Base-by-base conservation (phyloP, 2,797 vertebrate species). In the Anomalospiza imberbis region DNA sequence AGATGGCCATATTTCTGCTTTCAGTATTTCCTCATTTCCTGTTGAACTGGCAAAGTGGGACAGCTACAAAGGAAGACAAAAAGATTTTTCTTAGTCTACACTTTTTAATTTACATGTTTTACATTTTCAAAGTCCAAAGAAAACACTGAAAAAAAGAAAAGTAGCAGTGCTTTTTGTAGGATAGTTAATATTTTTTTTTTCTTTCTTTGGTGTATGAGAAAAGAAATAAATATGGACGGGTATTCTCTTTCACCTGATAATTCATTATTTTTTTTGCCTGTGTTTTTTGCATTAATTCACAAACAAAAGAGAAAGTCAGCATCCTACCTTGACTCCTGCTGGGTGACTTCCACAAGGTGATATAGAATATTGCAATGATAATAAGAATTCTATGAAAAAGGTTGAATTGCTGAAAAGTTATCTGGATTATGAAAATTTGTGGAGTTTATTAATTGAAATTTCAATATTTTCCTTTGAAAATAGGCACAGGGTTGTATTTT, bases 11-110 rank as follows among this genome's bases (percentile, higher is more conserved):
- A 21, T 76, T 89, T 82, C 28, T 77, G 13, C 19, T 42, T 91
- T 93, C 38, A 63, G 3, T 85, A 45, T 88, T 82, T 89, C 42
- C 61, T 80, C 12, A 87, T 38, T 91, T 94, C 57, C 53, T 83
- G 17, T 47, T 74, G 12, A 91, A 53, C 18, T 77, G 51, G 11
- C 9, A 51, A 40, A 85, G 6, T 10, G 13, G 29, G 25, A n/a
- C 20, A 87, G 8, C 2, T 29, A 50, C 8, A 18, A 12, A 32
- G 7, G 10, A 78, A 68, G 10, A 72, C 6, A 50, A 36, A 66
- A 63, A 24, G n/a, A 1, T 6, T 14, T 72, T 55, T 60, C 0
- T 15, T 61, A 32, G 21, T 29, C 6, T 55, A 36, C 45, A n/a
- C 2, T 82, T 73, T 58, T 45, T 32, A 25, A 38, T 79, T 65